phyloP scores from a whole-genome alignment of 1,140 invertebrate species.

The Ptiloglossa arizonensis region DNA sequence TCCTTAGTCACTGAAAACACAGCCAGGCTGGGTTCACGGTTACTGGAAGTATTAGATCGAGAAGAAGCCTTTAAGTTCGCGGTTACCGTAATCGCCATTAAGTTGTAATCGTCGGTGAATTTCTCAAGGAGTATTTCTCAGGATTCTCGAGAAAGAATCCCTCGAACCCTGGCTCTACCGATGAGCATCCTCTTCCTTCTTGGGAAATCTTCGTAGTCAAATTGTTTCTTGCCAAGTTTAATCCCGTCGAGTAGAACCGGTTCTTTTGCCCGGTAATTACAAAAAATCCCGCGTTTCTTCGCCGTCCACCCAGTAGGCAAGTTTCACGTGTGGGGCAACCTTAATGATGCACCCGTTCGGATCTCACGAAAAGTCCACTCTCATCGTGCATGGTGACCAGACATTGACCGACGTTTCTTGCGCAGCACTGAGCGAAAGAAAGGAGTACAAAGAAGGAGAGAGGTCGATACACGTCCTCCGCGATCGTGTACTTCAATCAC shows the following conservation, averaged over 20 bases:
- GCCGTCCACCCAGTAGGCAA: slow-evolving; percentile 40
- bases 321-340: slow-evolving; percentile 53
- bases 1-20: too few species aligned
- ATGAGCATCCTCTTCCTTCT: too few species aligned
- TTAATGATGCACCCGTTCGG: slow-evolving; percentile 68
- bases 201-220: slow-evolving; percentile 15
- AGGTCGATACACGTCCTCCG: background rate
- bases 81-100: too few species aligned
- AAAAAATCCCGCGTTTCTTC: slow-evolving; percentile 53
- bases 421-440: background rate
- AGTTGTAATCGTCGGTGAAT: too few species aligned
- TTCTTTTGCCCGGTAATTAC: slow-evolving; percentile 31
- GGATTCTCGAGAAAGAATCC: too few species aligned
- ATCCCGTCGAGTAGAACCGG: slow-evolving; percentile 20
- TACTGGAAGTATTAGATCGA: too few species aligned
- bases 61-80: too few species aligned
- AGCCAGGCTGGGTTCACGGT: too few species aligned
- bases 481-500: background rate
- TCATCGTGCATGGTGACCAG: slow-evolving; percentile 56
- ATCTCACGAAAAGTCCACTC: slow-evolving; percentile 66
- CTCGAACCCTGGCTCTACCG: too few species aligned
- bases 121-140: too few species aligned
- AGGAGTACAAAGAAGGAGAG: background rate
- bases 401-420: slow-evolving; percentile 42
- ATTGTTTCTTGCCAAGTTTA: slow-evolving; percentile 39